phyloP scores from a whole-genome alignment of 2,113 vertebrate genomes.

The Progne subis region DNA sequence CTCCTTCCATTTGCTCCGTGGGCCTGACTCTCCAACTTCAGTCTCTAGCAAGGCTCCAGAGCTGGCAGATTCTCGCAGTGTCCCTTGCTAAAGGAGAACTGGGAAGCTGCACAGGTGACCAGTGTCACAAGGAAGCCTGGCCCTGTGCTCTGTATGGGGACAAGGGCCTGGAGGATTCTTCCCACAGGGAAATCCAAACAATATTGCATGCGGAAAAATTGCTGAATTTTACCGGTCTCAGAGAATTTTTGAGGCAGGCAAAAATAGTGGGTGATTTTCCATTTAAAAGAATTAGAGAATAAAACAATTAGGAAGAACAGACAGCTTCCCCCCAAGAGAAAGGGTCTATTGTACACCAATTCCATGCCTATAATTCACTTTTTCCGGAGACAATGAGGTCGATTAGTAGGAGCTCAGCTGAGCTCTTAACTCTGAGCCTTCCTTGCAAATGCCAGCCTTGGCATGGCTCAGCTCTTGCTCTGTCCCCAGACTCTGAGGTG shows the following conservation, averaged over 20 bases:
- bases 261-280: not conserved
- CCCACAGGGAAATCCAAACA: not conserved
- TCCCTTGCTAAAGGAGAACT: not conserved
- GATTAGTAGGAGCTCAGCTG: not conserved
- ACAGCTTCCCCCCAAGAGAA: not conserved
- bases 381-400: not conserved
- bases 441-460: not conserved
- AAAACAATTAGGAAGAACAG: not conserved
- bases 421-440: not conserved
- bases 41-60: not conserved
- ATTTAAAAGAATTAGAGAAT: not conserved
- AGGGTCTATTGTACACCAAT: conserved; percentile 2
- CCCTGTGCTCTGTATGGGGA: not conserved
- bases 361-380: conserved; percentile 12
- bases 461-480: not conserved
- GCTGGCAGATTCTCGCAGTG: not conserved
- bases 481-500: not conserved
- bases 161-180: not conserved
- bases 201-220: not conserved
- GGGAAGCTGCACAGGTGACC: not conserved
- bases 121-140: not conserved
- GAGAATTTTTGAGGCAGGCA: not conserved
- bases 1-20: not conserved
- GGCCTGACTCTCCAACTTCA: not conserved
- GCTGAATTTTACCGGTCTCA: not conserved